A percentile compares a stretch with the other conserved stretches of the same genome.
These are phyloP conservation scores for Xiphophorus birchmanni DNA, from an alignment of 2,797 vertebrate genomes.

Conservation along the genomic window DNA sequence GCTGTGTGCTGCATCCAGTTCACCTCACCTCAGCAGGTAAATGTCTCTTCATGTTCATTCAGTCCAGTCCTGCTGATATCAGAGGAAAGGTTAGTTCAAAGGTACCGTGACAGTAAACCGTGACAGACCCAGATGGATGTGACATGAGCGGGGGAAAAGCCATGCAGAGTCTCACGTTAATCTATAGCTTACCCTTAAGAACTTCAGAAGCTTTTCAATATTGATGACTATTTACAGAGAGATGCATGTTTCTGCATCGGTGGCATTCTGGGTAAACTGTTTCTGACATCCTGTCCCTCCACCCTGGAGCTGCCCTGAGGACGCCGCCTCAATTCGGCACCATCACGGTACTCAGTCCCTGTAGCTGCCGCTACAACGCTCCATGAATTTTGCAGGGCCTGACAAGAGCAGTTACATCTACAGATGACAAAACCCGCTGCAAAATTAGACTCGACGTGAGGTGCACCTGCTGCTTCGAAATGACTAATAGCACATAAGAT, in stretches of 20 bases:
- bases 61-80: not conserved
- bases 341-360: constrained; percentile 43
- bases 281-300: constrained; percentile 63
- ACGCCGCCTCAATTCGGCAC: constrained; percentile 58
- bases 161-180: not conserved
- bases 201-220: not conserved
- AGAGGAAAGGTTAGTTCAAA: not conserved
- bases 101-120: not conserved
- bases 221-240: constrained; percentile 3
- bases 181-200: not conserved
- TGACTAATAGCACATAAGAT: constrained; percentile 34
- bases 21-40: not conserved
- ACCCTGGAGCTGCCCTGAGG: constrained; percentile 70
- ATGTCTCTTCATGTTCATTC: not conserved
- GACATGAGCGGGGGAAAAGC: not conserved
- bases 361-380: constrained; percentile 38
- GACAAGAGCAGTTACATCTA: constrained; percentile 26
- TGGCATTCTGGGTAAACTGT: constrained; percentile 61
- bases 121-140: not conserved
- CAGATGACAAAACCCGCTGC: constrained; percentile 20
- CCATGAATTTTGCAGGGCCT: constrained; percentile 24
- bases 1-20: not conserved
- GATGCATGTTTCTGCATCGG: constrained; percentile 34
- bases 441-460: constrained; percentile 21
- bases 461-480: constrained; percentile 45